phyloP scores from a whole-genome alignment of 2,113 vertebrate genomes.

The Percina caprodes region DNA sequence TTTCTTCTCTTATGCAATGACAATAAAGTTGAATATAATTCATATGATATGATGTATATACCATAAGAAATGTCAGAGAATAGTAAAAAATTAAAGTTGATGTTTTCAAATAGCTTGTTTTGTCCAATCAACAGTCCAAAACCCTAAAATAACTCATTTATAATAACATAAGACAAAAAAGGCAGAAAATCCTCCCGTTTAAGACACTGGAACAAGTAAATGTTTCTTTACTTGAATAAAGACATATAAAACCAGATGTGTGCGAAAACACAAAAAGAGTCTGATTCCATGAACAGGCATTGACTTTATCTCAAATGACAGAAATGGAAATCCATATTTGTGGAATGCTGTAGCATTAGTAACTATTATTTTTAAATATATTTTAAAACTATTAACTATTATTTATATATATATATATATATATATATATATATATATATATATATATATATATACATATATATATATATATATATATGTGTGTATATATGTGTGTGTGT shows the following conservation, averaged over 20 bases:
- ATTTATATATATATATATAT: too few relatives aligned
- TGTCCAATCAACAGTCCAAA: not conserved
- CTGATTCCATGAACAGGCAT: not conserved
- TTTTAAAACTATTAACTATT: too few relatives aligned
- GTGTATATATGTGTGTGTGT: too few relatives aligned
- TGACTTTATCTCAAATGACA: not conserved
- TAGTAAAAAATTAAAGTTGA: not conserved
- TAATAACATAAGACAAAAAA: not conserved
- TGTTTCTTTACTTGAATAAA: not conserved
- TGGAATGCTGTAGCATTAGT: too few relatives aligned
- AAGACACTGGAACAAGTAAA: not conserved
- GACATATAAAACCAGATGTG: not conserved
- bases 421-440: too few relatives aligned
- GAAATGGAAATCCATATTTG: slow-evolving; percentile 29
- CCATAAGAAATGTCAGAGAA: not conserved
- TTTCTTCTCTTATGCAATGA: not conserved
- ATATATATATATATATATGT: too few relatives aligned
- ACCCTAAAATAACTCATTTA: not conserved
- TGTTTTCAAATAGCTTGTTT: not conserved
- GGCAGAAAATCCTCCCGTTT: not conserved
- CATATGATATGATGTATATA: too few relatives aligned
- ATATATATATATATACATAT: too few relatives aligned
- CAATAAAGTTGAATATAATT: too few relatives aligned
- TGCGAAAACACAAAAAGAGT: not conserved
- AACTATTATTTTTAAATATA: too few relatives aligned